These are phyloP conservation scores for Graphium colonna DNA, from an alignment of 2,888 invertebrate species.

Conservation along the genomic window DNA sequence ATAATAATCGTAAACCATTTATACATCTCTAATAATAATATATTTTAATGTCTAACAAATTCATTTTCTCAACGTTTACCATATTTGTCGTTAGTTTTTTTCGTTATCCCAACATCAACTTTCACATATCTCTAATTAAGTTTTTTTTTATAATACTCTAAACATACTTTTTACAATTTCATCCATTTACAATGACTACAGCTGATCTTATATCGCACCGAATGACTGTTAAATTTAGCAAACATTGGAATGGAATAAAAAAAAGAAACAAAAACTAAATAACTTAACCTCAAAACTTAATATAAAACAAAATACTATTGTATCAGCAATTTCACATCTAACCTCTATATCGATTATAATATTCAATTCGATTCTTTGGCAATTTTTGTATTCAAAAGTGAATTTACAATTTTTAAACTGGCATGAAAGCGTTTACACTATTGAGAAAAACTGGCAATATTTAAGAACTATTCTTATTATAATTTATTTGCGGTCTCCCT, in stretches of 20 bases:
- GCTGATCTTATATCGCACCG: slow-evolving; percentile 57
- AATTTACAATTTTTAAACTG: slow-evolving; percentile 74
- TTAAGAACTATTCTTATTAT: slow-evolving; percentile 57
- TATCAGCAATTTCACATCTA: slow-evolving; percentile 53
- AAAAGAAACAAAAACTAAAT: slow-evolving; percentile 35
- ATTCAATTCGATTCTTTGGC: slow-evolving; percentile 76
- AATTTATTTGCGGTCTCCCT: slow-evolving; percentile 42
- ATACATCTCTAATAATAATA: slow-evolving; percentile 79
- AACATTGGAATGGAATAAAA: slow-evolving; percentile 70
- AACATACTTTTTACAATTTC: slow-evolving; percentile 73
- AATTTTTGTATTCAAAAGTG: slow-evolving; percentile 77
- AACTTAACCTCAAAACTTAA: slow-evolving; percentile 30
- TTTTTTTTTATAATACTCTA: slow-evolving; percentile 66
- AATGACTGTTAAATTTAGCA: slow-evolving; percentile 59
- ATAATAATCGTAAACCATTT: slow-evolving; percentile 77
- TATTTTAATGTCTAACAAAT: slow-evolving; percentile 79
- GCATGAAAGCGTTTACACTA: slow-evolving; percentile 64
- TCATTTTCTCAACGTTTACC: slow-evolving; percentile 74
- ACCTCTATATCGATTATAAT: slow-evolving; percentile 44
- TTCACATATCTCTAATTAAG: slow-evolving; percentile 69
- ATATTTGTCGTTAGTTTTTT: slow-evolving; percentile 55
- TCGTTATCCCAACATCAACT: slow-evolving; percentile 70
- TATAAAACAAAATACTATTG: slow-evolving; percentile 42
- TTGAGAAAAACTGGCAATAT: slow-evolving; percentile 69
- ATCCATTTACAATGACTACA: slow-evolving; percentile 67